Conservation (phyloP, 2,113 vertebrate species). For the Coptodon rendalli region DNA sequence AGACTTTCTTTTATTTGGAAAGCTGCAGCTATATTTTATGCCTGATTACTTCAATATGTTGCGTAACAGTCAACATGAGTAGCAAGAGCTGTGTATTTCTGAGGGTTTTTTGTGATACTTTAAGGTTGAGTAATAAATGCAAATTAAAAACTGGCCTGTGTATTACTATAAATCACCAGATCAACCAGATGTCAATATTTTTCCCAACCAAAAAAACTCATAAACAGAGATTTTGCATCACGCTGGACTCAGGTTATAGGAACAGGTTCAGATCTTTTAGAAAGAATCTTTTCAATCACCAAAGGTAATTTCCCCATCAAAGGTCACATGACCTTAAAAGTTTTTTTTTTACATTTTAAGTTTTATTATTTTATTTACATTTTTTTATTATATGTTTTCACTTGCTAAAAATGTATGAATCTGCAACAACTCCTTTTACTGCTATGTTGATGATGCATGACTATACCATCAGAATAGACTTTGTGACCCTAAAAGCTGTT, state of each 20-base stretch:
- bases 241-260: background rate
- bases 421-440: background rate
- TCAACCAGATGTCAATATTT: background rate
- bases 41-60: slow-evolving; percentile 8
- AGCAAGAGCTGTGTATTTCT: background rate
- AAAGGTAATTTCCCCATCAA: background rate
- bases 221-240: background rate
- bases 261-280: background rate
- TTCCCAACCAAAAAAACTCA: background rate
- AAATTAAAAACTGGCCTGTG: background rate
- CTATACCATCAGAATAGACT: background rate
- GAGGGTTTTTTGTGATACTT: background rate
- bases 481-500: background rate
- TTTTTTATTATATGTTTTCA: background rate
- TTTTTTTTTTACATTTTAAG: too few species aligned
- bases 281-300: background rate
- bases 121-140: background rate
- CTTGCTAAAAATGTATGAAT: background rate
- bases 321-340: background rate
- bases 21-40: background rate
- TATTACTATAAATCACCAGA: background rate
- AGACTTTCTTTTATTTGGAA: background rate
- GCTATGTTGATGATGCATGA: background rate
- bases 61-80: background rate
- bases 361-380: background rate